Conservation (phyloP, 2,113 vertebrate genomes). For the Lamprologus tigripictilis region DNA sequence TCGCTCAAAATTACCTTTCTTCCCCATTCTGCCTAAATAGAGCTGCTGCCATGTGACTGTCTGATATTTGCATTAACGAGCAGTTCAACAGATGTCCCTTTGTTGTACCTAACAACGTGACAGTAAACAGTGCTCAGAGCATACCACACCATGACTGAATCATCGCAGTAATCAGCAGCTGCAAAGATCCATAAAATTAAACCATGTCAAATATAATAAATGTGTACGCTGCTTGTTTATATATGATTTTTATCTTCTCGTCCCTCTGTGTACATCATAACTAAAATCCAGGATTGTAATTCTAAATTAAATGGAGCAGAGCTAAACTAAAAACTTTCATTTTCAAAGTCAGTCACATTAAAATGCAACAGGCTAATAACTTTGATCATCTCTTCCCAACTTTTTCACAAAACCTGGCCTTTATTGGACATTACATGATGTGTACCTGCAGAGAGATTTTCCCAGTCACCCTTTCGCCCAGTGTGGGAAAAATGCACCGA, state of each 20-base stretch:
- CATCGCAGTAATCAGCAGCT: background rate
- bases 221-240: background rate
- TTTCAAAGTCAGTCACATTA: background rate
- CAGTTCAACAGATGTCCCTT: background rate
- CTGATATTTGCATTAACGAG: background rate
- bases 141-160: background rate
- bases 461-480: background rate
- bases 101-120: background rate
- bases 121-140: background rate
- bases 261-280: background rate
- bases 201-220: background rate
- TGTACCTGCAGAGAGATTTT: background rate
- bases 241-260: background rate
- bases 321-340: background rate
- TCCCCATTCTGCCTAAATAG: background rate
- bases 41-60: background rate
- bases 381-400: background rate
- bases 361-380: background rate
- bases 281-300: background rate
- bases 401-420: background rate
- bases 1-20: background rate
- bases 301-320: background rate
- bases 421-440: background rate
- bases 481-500: accelerated
- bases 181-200: background rate